Evolutionary conservation across 2,113 vertebrate genomes (phyloP).

Genomic region (Tinamus guttatus): DNA sequence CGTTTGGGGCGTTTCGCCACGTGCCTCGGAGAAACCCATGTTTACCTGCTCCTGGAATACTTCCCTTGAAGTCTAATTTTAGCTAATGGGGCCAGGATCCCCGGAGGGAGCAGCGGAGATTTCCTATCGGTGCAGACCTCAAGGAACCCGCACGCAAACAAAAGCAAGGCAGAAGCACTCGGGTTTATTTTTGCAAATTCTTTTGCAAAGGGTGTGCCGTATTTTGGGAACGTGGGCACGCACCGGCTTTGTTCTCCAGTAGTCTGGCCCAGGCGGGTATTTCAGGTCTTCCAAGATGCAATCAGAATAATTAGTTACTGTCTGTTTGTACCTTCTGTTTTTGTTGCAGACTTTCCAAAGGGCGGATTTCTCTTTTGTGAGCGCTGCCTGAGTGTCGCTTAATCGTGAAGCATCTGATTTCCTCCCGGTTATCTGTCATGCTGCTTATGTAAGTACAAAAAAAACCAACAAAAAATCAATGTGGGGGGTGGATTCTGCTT

Average conservation of each 20-base stretch:
- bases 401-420: slow-evolving; percentile 64
- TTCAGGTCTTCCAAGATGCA: slow-evolving; percentile 60
- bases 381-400: slow-evolving; percentile 50
- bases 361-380: slow-evolving; percentile 43
- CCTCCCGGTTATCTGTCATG: slow-evolving; percentile 65
- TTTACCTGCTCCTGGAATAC: background rate
- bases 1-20: background rate
- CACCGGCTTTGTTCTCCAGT: slow-evolving; percentile 38
- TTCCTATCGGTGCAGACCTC: slow-evolving; percentile 12
- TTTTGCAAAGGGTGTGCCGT: slow-evolving; percentile 43
- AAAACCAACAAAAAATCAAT: background rate
- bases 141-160: background rate
- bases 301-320: slow-evolving; percentile 69
- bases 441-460: slow-evolving; percentile 38
- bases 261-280: slow-evolving; percentile 21
- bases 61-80: slow-evolving; percentile 60
- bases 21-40: background rate
- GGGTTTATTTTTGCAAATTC: slow-evolving; percentile 43
- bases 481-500: background rate
- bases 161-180: background rate
- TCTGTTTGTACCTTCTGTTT: slow-evolving; percentile 67
- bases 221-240: background rate
- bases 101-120: background rate
- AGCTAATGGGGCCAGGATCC: slow-evolving; percentile 15
- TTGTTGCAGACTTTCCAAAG: slow-evolving; percentile 63